A percentile compares a stretch with the other conserved stretches of the same genome.
phyloP scores from a whole-genome alignment of 2,113 vertebrate genomes.

The Peromyscus leucopus region DNA sequence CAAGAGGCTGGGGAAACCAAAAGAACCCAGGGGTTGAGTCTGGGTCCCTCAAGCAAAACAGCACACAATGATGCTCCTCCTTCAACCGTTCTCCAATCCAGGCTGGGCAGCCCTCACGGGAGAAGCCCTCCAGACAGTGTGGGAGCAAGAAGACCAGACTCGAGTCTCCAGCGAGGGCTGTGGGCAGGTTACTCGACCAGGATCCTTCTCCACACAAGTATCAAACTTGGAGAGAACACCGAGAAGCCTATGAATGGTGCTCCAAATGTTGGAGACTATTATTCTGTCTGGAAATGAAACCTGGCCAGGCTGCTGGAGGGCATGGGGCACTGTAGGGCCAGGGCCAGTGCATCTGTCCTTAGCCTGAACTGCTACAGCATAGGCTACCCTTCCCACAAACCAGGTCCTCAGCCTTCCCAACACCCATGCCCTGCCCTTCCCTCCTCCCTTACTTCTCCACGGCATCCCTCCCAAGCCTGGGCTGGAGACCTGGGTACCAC shows the following conservation, averaged over 20 bases:
- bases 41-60: not conserved
- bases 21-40: not conserved
- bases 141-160: rapidly evolving
- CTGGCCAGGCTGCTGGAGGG: not conserved
- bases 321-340: not conserved
- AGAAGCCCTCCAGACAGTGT: rapidly evolving
- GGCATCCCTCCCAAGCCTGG: not conserved
- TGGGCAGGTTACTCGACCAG: not conserved
- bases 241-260: rapidly evolving
- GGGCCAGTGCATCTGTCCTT: not conserved
- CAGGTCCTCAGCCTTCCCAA: not conserved
- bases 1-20: not conserved
- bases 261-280: rapidly evolving
- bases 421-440: too few relatives aligned
- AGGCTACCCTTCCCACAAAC: not conserved
- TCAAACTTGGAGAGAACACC: not conserved
- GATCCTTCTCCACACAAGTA: not conserved
- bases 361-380: rapidly evolving
- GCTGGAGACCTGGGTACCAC: rapidly evolving
- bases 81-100: rapidly evolving
- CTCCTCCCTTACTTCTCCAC: rapidly evolving
- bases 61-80: not conserved
- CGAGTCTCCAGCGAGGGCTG: not conserved
- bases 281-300: not conserved
- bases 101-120: rapidly evolving